These are phyloP conservation scores for Rosalia funebris DNA, from an alignment of 2,888 invertebrate genomes.

Conservation along the genomic window DNA sequence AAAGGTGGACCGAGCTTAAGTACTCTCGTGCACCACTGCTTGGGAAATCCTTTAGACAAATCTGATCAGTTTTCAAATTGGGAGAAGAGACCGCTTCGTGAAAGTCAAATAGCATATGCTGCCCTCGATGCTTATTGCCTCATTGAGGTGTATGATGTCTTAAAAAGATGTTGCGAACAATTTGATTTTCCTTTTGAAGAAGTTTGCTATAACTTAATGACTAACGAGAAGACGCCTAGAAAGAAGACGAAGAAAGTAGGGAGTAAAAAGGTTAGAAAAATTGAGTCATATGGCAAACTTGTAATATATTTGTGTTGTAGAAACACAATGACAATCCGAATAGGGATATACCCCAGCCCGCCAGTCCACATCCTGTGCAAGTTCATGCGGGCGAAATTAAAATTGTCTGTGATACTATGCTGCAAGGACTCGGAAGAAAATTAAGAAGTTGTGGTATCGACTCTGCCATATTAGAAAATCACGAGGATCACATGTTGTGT, in stretches of 20 bases:
- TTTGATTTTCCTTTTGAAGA: constrained; percentile 72
- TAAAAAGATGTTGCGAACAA: constrained; percentile 66
- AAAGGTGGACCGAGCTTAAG: constrained; percentile 75
- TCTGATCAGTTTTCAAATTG: constrained; percentile 93
- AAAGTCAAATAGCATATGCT: constrained; percentile 83
- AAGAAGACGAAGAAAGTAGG: constrained; percentile 60
- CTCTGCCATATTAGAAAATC: constrained; percentile 66
- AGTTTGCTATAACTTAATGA: constrained; percentile 70
- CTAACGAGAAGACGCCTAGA: constrained; percentile 65
- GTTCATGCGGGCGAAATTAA: constrained; percentile 55
- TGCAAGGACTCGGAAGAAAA: constrained; percentile 70
- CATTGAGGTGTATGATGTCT: constrained; percentile 74
- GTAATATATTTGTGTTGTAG: constrained; percentile 20
- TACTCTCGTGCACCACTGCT: constrained; percentile 78
- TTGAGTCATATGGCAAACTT: too few species aligned
- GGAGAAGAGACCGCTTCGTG: constrained; percentile 83
- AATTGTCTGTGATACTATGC: constrained; percentile 72
- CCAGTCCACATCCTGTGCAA: constrained; percentile 51
- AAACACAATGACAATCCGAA: constrained; percentile 27
- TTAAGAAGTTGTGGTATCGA: constrained; percentile 74
- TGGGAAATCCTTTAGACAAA: constrained; percentile 83
- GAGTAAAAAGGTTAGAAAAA: constrained; percentile 54
- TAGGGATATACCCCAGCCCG: constrained; percentile 47
- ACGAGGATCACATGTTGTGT: constrained; percentile 66
- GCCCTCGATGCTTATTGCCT: constrained; percentile 91